Percentiles rank a stretch among this genome's conserved stretches.
Conservation (phyloP, 2,797 vertebrate genomes). For the Austrolebias charrua region DNA sequence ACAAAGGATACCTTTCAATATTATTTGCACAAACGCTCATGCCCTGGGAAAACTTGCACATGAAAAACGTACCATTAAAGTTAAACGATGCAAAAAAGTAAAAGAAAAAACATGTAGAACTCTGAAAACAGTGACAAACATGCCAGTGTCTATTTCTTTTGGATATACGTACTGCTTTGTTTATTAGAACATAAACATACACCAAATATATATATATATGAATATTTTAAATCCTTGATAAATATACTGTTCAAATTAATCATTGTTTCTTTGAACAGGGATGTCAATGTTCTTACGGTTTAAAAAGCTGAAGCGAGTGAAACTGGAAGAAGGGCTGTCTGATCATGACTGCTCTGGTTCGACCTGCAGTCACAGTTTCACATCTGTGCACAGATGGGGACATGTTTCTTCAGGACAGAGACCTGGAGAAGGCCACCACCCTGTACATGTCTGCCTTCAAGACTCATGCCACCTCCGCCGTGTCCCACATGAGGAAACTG, state of each 20-base stretch:
- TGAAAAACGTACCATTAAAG: not conserved
- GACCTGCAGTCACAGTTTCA: conserved; percentile 56
- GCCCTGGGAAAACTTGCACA: not conserved
- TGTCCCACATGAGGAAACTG: conserved; percentile 78
- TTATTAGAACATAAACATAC: too few species aligned
- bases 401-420: conserved; percentile 71
- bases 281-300: conserved; percentile 2
- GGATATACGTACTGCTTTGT: too few species aligned
- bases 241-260: too few species aligned
- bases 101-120: too few species aligned
- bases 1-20: too few species aligned
- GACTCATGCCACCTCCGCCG: conserved; percentile 74
- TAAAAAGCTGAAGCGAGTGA: conserved; percentile 18
- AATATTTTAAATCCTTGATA: too few species aligned
- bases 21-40: not conserved
- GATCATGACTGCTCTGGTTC: conserved; percentile 66
- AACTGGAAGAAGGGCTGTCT: not conserved
- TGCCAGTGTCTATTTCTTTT: too few species aligned
- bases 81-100: not conserved
- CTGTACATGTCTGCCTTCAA: conserved; percentile 88
- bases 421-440: conserved; percentile 74
- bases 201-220: too few species aligned
- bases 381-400: conserved; percentile 84
- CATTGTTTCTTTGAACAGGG: conserved; percentile 3
- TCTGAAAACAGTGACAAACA: too few species aligned